Percentiles rank a stretch among this genome's conserved stretches.
Evolutionary conservation across 2,888 invertebrate species (phyloP).

Genomic region (Hydroisotoma schaefferi): DNA sequence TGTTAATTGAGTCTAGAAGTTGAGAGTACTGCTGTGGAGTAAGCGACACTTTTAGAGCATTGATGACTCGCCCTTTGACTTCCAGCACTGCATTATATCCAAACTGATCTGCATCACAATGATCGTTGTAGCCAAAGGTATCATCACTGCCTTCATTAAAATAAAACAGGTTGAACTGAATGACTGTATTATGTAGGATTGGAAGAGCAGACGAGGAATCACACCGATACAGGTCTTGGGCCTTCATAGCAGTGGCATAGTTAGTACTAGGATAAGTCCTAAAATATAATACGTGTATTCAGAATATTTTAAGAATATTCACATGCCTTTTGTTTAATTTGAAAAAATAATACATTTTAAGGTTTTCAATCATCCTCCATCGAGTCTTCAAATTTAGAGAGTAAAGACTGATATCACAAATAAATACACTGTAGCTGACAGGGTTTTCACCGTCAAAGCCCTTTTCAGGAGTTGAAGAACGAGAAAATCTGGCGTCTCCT

Average conservation of each 20-base stretch:
- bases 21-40: slow-evolving; percentile 87
- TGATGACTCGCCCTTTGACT: slow-evolving; percentile 73
- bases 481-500: slow-evolving; percentile 6
- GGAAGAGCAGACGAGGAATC: slow-evolving; percentile 68
- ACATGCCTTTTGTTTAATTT: not conserved
- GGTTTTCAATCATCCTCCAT: slow-evolving; percentile 45
- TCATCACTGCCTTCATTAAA: slow-evolving; percentile 49
- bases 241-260: slow-evolving; percentile 55
- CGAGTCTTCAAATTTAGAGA: slow-evolving; percentile 63
- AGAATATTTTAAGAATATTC: not conserved
- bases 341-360: slow-evolving; percentile 36
- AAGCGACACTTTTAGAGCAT: slow-evolving; percentile 77
- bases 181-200: slow-evolving; percentile 81
- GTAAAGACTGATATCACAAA: slow-evolving; percentile 82
- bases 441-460: slow-evolving; percentile 46
- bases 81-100: slow-evolving; percentile 50
- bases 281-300: too few relatives aligned
- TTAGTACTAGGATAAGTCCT: slow-evolving; percentile 49
- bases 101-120: slow-evolving; percentile 51
- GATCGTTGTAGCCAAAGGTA: slow-evolving; percentile 50
- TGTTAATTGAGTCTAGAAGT: slow-evolving; percentile 67
- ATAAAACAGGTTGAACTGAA: slow-evolving; percentile 66
- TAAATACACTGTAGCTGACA: slow-evolving; percentile 63
- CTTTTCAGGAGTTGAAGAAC: slow-evolving; percentile 46
- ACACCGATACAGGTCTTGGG: slow-evolving; percentile 72